phyloP scores from a whole-genome alignment of 2,888 invertebrate species.

The Andricus quercusramuli region DNA sequence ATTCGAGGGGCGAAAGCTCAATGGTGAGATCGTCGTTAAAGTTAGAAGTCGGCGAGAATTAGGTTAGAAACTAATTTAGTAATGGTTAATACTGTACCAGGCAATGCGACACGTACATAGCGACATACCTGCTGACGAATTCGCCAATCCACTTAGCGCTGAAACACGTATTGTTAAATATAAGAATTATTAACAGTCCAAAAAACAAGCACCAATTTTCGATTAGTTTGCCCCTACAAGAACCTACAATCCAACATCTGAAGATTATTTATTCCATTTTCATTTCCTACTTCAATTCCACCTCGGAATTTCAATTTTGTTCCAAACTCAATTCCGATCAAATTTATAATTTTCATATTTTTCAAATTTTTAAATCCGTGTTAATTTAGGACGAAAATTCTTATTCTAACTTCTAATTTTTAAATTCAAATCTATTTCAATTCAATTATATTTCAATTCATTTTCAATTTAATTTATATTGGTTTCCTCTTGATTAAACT shows the following conservation, averaged over 20 bases:
- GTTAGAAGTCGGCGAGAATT: constrained; percentile 41
- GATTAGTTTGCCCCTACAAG: background rate
- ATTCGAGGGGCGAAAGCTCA: constrained; percentile 11
- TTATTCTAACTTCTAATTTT: too few relatives aligned
- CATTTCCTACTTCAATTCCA: background rate
- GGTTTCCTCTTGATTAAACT: too few relatives aligned
- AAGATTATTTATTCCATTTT: background rate
- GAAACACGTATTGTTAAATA: constrained; percentile 72
- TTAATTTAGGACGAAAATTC: too few relatives aligned
- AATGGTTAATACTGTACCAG: constrained; percentile 78
- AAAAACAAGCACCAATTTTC: background rate
- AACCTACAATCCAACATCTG: background rate
- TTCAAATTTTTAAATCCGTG: too few relatives aligned
- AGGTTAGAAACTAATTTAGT: constrained; percentile 73
- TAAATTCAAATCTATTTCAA: background rate
- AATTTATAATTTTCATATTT: too few relatives aligned
- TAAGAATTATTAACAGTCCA: constrained; percentile 42
- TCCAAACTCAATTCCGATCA: too few relatives aligned
- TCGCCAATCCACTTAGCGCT: constrained; percentile 80
- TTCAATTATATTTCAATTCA: background rate
- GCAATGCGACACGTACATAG: constrained; percentile 79
- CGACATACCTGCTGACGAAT: constrained; percentile 80
- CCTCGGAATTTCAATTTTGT: too few relatives aligned
- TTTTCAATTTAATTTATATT: too few relatives aligned
- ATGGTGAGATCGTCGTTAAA: constrained; percentile 42